phyloP scores from a whole-genome alignment of 2,113 vertebrate species.

The Triplophysa siluroides region DNA sequence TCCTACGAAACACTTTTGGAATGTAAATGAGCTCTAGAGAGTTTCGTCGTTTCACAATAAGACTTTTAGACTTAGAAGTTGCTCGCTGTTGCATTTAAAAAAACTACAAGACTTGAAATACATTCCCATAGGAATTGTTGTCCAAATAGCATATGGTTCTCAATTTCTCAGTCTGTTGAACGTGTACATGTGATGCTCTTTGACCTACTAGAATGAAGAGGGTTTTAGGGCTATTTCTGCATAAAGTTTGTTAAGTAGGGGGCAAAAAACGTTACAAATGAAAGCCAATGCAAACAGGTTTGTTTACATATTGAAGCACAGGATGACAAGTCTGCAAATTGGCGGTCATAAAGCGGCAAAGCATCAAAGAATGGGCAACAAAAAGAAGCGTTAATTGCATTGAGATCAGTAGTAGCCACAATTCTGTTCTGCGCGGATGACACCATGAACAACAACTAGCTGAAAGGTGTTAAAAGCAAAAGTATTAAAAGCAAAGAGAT shows the following conservation, averaged over 20 bases:
- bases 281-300: constrained; percentile 8
- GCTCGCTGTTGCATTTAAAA: constrained; percentile 11
- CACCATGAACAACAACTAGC: constrained; percentile 3
- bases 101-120: background rate
- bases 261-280: no score
- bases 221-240: no score
- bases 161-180: background rate
- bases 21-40: constrained; percentile 25
- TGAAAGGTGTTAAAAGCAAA: constrained; percentile 14
- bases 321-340: no score
- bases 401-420: background rate
- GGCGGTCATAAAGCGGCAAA: background rate
- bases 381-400: constrained; percentile 19
- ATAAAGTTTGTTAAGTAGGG: no score
- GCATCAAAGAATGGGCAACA: constrained; percentile 4
- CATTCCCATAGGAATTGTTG: background rate
- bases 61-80: constrained; percentile 8
- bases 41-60: background rate
- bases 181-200: background rate
- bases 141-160: background rate
- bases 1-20: background rate
- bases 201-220: background rate
- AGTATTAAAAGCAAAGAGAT: constrained; percentile 27
- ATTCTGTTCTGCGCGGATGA: background rate
- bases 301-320: no score